Percentiles rank a stretch among this genome's conserved stretches.
phyloP scores from a whole-genome alignment of 1,140 invertebrate species.

The Diuraphis noxia region DNA sequence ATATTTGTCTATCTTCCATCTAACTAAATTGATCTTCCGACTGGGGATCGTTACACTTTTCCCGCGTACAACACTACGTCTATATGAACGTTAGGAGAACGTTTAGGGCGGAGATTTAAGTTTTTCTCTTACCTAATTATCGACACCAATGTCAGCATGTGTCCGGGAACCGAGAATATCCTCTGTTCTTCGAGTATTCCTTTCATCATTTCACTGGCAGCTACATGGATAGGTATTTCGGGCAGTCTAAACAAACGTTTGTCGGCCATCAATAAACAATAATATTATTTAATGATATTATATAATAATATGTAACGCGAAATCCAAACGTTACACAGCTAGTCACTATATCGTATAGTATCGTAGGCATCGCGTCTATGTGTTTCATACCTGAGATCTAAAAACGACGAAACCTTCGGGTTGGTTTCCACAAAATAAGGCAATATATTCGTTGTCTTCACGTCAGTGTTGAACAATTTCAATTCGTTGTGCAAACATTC shows the following conservation, averaged over 20 bases:
- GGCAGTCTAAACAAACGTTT: neutral
- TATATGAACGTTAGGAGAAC: neutral
- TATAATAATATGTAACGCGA: neutral
- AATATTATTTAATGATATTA: neutral
- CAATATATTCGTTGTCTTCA: conserved; percentile 48
- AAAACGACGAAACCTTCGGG: neutral
- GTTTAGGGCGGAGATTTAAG: neutral
- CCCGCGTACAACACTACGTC: neutral
- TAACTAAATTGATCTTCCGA: no score
- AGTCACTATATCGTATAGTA: neutral
- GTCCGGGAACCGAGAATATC: conserved; percentile 7
- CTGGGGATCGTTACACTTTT: neutral
- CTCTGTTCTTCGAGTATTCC: neutral
- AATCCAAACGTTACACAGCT: neutral
- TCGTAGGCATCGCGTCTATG: no score
- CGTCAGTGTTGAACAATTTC: conserved; percentile 3
- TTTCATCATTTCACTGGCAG: neutral
- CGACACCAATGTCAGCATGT: neutral
- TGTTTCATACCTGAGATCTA: conserved; percentile 53
- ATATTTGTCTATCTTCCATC: no score
- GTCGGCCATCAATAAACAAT: neutral
- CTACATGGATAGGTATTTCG: neutral
- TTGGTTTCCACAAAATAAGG: conserved; percentile 55
- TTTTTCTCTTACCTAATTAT: neutral
- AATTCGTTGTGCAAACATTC: conserved; percentile 54